A percentile compares a stretch with the other conserved stretches of the same genome.
phyloP scores from a whole-genome alignment of 2,888 invertebrate genomes.

The Physocephala rufipes region DNA sequence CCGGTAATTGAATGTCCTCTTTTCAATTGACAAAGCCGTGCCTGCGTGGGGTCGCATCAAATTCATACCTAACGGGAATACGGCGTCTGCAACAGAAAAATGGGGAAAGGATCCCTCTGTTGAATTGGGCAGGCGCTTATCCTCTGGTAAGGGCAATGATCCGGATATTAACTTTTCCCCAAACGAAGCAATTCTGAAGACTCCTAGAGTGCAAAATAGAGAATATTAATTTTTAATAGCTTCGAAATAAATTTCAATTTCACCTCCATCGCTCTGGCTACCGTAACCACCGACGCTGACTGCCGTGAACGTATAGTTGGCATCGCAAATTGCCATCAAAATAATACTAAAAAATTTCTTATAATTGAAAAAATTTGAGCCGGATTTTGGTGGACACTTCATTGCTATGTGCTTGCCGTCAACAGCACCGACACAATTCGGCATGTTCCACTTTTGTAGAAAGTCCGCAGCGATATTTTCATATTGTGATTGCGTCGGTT shows the following conservation, averaged over 20 bases:
- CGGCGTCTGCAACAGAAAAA: constrained; percentile 24
- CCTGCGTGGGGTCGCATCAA: constrained; percentile 30
- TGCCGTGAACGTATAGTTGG: constrained; percentile 5
- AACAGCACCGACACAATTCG: background rate
- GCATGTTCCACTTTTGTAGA: too few relatives aligned
- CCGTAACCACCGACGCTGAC: constrained; percentile 17
- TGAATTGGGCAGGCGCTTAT: constrained; percentile 15
- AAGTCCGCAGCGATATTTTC: too few relatives aligned
- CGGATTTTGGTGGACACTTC: background rate
- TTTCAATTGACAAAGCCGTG: background rate
- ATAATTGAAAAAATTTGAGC: background rate
- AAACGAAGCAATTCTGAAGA: constrained; percentile 6
- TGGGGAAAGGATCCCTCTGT: constrained; percentile 16
- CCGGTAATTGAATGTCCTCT: constrained; percentile 24
- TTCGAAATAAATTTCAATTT: background rate
- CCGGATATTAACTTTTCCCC: constrained; percentile 13
- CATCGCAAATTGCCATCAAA: constrained; percentile 1
- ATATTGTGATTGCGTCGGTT: too few relatives aligned
- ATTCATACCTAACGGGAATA: constrained; percentile 28
- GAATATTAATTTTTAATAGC: background rate
- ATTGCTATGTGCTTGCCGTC: constrained; percentile 6
- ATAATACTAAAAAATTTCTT: constrained; percentile 1
- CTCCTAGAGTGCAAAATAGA: background rate
- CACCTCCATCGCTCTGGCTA: constrained; percentile 29
- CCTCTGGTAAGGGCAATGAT: constrained; percentile 31